Percentiles rank a stretch among this genome's conserved stretches.
phyloP scores from a whole-genome alignment of 2,888 invertebrate species.

The Pocota personata region DNA sequence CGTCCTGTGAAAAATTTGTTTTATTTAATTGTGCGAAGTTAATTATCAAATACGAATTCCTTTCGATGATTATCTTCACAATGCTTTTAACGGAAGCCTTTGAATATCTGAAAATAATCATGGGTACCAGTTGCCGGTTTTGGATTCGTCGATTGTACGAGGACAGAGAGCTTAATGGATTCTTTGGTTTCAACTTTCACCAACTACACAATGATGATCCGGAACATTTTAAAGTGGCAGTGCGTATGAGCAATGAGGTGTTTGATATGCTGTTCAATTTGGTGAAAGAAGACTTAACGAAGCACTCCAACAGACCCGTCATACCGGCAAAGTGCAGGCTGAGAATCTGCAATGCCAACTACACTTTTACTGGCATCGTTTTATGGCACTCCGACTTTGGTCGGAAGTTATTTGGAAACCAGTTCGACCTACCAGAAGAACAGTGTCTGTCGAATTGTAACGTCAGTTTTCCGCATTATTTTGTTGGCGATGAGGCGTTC shows the following conservation, averaged over 20 bases:
- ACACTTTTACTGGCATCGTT: background rate
- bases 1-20: no score
- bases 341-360: no score
- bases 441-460: slow-evolving; percentile 25
- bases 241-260: background rate
- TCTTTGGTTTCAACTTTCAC: background rate
- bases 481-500: slow-evolving; percentile 51
- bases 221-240: background rate
- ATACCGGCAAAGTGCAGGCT: background rate
- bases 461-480: slow-evolving; percentile 40
- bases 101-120: background rate
- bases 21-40: no score
- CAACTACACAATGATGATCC: background rate
- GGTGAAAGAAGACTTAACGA: background rate
- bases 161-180: background rate
- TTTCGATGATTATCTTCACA: background rate
- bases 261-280: background rate
- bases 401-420: background rate
- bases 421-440: slow-evolving; percentile 46
- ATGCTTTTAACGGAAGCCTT: background rate
- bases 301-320: background rate
- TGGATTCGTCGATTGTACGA: background rate
- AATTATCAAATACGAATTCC: background rate
- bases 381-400: background rate
- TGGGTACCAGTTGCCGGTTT: background rate